Evolutionary conservation across 2,888 invertebrate species (phyloP).

Genomic region (Altica lythri): DNA sequence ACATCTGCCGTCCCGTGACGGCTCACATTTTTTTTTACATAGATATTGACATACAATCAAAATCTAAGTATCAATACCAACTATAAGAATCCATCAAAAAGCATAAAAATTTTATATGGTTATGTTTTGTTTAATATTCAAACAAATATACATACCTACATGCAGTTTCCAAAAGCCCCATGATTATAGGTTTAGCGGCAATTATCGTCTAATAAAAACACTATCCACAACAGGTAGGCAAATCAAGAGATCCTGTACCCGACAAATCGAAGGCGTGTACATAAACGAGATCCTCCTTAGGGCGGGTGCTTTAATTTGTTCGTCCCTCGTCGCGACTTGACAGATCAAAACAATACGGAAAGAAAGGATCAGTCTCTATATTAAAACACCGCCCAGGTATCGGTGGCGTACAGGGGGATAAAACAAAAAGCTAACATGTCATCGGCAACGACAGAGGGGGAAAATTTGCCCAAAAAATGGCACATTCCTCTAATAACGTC

Average conservation of each 20-base stretch:
- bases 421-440: conserved; percentile 54
- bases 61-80: no score
- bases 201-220: conserved; percentile 46
- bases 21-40: no score
- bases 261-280: conserved; percentile 32
- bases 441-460: conserved; percentile 47
- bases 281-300: conserved; percentile 24
- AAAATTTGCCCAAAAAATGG: conserved; percentile 53
- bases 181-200: conserved; percentile 23
- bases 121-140: conserved; percentile 4
- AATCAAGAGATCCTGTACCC: conserved; percentile 35
- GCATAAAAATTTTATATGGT: no score
- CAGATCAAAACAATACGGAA: conserved; percentile 35
- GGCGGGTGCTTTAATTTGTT: no score
- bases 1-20: no score
- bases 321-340: conserved; percentile 27
- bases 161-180: conserved; percentile 20
- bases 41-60: no score
- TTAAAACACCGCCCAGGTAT: conserved; percentile 61
- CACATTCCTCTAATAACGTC: conserved; percentile 63
- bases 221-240: conserved; percentile 44
- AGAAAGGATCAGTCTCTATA: conserved; percentile 45
- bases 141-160: conserved; percentile 22
- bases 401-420: conserved; percentile 54
- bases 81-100: no score